Evolutionary conservation across 2,888 invertebrate genomes (phyloP).

Genomic region (Phlogophora meticulosa): DNA sequence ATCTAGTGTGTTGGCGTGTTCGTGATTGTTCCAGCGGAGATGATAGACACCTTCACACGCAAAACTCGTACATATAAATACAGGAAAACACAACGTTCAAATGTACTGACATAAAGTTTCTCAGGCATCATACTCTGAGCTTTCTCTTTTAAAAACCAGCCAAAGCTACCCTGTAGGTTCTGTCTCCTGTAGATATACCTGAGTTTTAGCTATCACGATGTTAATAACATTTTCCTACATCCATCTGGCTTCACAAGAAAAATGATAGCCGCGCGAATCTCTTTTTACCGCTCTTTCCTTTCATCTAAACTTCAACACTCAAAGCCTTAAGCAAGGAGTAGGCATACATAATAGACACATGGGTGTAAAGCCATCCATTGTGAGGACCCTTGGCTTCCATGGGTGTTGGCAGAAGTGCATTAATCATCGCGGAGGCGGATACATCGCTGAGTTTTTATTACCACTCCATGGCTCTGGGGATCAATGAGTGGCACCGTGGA

Average conservation of each 20-base stretch:
- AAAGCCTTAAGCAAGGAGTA: conserved; percentile 41
- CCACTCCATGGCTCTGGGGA: conserved; percentile 65
- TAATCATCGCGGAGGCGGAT: conserved; percentile 68
- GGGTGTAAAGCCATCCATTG: conserved; percentile 67
- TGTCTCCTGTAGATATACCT: too few species aligned
- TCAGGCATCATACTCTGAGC: neutral
- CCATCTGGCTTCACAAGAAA: neutral
- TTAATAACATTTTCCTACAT: conserved; percentile 4
- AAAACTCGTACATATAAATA: neutral
- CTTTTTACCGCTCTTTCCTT: conserved; percentile 18
- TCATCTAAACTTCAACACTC: conserved; percentile 39
- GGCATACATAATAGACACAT: conserved; percentile 62
- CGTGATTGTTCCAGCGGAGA: too few species aligned
- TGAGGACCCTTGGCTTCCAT: conserved; percentile 63
- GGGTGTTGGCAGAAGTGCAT: conserved; percentile 68
- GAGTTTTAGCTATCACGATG: neutral
- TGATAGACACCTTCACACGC: too few species aligned
- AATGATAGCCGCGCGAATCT: neutral
- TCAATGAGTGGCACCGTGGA: conserved; percentile 51
- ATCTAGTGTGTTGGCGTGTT: neutral
- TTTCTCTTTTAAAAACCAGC: neutral
- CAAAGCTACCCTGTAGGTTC: neutral
- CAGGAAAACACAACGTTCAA: too few species aligned
- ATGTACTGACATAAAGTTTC: too few species aligned
- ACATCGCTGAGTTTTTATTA: conserved; percentile 69